Percentiles rank a stretch among this genome's conserved stretches.
phyloP scores from a whole-genome alignment of 2,113 vertebrate species.

The Prunella fulvescens region DNA sequence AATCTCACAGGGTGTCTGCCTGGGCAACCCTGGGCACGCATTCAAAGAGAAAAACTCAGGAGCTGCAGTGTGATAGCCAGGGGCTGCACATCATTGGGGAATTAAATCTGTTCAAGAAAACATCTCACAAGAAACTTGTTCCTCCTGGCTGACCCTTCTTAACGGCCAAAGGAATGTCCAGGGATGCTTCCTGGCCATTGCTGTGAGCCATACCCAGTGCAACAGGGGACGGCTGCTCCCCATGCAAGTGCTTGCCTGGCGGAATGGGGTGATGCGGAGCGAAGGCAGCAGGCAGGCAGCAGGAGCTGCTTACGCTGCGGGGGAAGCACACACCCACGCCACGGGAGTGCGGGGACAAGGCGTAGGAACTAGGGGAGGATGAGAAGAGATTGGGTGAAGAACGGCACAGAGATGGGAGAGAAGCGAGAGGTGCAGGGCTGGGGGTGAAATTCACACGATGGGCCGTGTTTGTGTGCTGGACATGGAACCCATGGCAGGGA shows the following conservation, averaged over 20 bases:
- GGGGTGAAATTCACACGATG: neutral
- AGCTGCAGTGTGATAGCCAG: neutral
- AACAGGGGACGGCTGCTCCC: neutral
- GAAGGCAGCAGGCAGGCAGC: conserved; percentile 19
- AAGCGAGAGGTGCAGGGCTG: neutral
- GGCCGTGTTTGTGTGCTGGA: neutral
- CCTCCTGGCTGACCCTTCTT: neutral
- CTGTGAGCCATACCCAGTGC: neutral
- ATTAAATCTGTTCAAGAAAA: neutral
- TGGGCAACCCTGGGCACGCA: neutral
- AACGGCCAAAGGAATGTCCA: neutral
- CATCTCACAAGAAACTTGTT: neutral
- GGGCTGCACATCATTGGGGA: neutral
- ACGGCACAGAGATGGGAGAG: neutral
- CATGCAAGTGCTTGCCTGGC: neutral
- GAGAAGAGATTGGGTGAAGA: neutral
- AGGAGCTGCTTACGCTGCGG: neutral
- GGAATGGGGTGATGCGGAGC: neutral
- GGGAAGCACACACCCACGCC: neutral
- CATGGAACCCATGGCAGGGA: neutral
- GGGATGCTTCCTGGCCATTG: neutral
- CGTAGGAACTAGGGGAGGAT: neutral
- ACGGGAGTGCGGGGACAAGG: neutral
- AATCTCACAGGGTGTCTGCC: neutral
- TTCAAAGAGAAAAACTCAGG: neutral